Percentiles rank a stretch among this genome's conserved stretches.
Conservation (phyloP, 2,113 vertebrate species). For the Hystrix cristata region DNA sequence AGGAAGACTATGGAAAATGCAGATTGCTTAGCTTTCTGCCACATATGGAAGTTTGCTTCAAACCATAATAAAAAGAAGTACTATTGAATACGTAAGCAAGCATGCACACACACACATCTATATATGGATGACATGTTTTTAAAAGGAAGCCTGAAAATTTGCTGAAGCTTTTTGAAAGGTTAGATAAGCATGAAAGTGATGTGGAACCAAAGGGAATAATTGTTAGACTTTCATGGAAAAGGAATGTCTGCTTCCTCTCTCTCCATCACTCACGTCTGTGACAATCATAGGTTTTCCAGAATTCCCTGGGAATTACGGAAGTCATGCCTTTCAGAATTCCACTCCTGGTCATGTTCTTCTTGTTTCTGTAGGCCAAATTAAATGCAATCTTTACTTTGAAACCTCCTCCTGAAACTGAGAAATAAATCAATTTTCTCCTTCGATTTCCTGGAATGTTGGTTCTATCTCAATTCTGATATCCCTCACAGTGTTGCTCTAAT, state of each 20-base stretch:
- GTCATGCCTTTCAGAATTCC: neutral
- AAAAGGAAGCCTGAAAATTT: neutral
- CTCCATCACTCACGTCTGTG: neutral
- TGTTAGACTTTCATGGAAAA: neutral
- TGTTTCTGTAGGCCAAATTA: neutral
- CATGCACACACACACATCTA: neutral
- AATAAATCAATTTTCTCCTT: constrained; percentile 11
- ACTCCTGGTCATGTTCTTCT: neutral
- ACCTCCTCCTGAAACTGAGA: neutral
- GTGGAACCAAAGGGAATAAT: neutral
- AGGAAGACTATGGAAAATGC: constrained; percentile 51
- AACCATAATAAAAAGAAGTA: neutral
- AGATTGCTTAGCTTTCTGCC: neutral
- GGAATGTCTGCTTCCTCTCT: neutral
- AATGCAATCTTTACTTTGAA: neutral
- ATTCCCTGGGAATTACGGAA: neutral
- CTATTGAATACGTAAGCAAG: neutral
- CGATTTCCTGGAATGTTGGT: neutral
- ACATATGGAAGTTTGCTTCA: neutral
- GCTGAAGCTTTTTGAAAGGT: neutral
- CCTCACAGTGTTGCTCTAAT: neutral
- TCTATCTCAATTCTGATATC: neutral
- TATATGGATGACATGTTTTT: neutral
- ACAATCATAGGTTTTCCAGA: neutral
- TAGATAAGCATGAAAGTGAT: neutral